Evolutionary conservation across 2,888 invertebrate species (phyloP).

Genomic region (Epiblema foenella): DNA sequence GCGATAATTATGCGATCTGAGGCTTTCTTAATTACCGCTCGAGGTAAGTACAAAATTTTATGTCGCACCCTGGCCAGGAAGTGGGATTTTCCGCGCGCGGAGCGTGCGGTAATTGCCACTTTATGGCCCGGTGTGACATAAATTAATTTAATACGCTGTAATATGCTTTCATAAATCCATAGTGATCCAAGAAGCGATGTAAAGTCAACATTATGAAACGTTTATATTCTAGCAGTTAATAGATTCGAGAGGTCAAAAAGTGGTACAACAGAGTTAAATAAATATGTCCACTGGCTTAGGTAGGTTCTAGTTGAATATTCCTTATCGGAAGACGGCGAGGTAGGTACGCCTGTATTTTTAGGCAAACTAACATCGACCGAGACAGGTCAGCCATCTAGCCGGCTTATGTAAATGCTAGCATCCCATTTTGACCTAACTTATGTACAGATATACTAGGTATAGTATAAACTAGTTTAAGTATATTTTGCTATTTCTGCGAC

Average conservation of each 20-base stretch:
- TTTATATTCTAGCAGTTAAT: too few relatives aligned
- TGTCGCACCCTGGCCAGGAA: too few relatives aligned
- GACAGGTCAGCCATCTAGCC: neutral
- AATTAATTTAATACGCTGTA: neutral
- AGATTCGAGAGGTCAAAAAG: too few relatives aligned
- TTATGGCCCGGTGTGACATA: too few relatives aligned
- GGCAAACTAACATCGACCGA: conserved; percentile 5
- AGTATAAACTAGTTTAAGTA: conserved; percentile 2
- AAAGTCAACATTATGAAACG: neutral
- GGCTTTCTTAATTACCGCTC: too few relatives aligned
- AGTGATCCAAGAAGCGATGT: too few relatives aligned
- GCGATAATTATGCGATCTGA: too few relatives aligned
- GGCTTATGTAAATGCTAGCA: neutral
- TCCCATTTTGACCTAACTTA: neutral
- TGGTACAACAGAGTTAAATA: neutral
- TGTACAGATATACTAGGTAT: too few relatives aligned
- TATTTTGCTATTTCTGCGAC: neutral
- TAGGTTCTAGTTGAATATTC: neutral
- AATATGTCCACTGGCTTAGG: neutral
- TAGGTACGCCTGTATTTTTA: neutral
- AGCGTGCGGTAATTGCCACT: too few relatives aligned
- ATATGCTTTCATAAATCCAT: neutral
- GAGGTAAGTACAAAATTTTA: too few relatives aligned
- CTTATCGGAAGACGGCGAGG: conserved; percentile 1
- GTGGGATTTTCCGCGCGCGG: too few relatives aligned